Conservation (phyloP, 1,140 invertebrate species). For the Drosophila murphyi region DNA sequence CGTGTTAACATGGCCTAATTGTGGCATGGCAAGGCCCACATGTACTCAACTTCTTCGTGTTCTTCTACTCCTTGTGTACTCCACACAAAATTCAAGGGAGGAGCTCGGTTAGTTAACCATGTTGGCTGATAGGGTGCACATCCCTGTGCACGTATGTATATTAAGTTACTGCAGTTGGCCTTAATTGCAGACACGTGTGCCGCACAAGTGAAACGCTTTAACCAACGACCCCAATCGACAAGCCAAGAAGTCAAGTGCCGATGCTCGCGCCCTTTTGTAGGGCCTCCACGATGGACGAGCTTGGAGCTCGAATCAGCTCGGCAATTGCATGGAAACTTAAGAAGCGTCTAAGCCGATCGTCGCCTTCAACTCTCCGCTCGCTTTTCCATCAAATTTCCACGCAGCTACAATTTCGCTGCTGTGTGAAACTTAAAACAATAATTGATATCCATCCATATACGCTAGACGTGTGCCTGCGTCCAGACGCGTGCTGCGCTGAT, state of each 20-base stretch:
- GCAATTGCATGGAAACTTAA: constrained; percentile 58
- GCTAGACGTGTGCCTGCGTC: not conserved
- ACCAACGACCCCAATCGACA: constrained; percentile 30
- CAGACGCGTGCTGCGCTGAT: constrained; percentile 29
- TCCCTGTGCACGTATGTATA: constrained; percentile 30
- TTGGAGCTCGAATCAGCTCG: constrained; percentile 2
- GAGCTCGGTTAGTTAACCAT: not conserved
- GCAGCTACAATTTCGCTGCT: constrained; percentile 42
- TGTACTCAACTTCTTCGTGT: not conserved
- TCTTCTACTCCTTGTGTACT: not conserved
- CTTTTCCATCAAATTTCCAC: constrained; percentile 44
- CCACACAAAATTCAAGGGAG: not conserved
- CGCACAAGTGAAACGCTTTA: constrained; percentile 56
- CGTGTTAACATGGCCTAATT: constrained; percentile 73
- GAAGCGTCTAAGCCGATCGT: constrained; percentile 64
- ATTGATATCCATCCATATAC: constrained; percentile 37
- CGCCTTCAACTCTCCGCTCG: constrained; percentile 5
- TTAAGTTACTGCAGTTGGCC: constrained; percentile 67
- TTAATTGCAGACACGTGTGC: constrained; percentile 81
- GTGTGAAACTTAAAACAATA: constrained; percentile 28
- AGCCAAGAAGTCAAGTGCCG: constrained; percentile 53
- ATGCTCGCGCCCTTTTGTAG: constrained; percentile 59
- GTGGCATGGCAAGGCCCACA: constrained; percentile 35
- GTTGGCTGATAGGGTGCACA: not conserved
- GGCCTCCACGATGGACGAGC: constrained; percentile 23